Evolutionary conservation across 2,113 vertebrate species (phyloP).

Genomic region (Lasiurus borealis): DNA sequence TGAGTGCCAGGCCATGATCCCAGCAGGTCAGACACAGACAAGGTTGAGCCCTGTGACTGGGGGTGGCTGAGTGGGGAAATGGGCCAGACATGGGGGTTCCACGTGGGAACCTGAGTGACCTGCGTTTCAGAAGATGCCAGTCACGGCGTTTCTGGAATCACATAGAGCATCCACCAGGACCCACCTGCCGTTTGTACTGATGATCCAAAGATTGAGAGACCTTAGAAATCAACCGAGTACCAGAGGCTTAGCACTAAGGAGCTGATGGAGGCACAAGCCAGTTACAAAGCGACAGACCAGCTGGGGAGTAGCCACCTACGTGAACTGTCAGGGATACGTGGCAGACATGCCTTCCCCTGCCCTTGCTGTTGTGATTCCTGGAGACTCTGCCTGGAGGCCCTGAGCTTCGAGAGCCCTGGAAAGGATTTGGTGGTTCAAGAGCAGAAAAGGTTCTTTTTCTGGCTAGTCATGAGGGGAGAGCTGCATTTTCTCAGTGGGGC

Average conservation of each 20-base stretch:
- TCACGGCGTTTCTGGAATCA: fast-evolving
- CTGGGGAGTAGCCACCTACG: fast-evolving
- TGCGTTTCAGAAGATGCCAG: fast-evolving
- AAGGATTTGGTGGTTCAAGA: background rate
- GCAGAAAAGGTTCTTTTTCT: background rate
- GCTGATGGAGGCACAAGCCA: fast-evolving
- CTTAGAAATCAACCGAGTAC: background rate
- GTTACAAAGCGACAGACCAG: fast-evolving
- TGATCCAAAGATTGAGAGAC: fast-evolving
- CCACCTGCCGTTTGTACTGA: fast-evolving
- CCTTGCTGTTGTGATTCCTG: fast-evolving
- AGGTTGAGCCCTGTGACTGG: fast-evolving
- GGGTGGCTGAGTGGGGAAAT: fast-evolving
- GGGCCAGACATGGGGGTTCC: background rate
- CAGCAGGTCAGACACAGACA: background rate
- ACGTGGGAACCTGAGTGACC: fast-evolving
- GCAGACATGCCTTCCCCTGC: fast-evolving
- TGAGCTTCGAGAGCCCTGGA: background rate
- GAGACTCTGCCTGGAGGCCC: background rate
- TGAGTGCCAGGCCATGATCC: background rate
- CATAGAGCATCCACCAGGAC: fast-evolving
- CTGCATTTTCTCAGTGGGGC: background rate
- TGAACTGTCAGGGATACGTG: fast-evolving
- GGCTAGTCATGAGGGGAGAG: background rate
- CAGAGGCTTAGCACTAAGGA: background rate